Evolutionary conservation across 1,140 invertebrate genomes (phyloP), one percentile per base, ranked within the genome.

Genomic region (Mesaphorura yosii): DNA sequence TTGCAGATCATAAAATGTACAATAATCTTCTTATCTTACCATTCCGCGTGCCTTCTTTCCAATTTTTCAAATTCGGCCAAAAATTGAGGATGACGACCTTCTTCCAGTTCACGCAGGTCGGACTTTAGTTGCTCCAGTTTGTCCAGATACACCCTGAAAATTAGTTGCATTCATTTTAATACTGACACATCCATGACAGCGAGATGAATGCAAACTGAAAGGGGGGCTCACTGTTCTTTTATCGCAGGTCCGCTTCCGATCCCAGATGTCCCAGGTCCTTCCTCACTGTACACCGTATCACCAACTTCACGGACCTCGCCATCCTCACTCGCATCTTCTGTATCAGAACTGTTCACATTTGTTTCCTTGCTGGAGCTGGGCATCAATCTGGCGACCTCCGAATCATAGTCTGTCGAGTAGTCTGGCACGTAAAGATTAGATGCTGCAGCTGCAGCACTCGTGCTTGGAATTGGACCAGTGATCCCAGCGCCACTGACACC

Each of bases 71-170:
- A 68, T 65, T 83, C 78, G 53, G 82, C 79, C 48, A 85, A 75
- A 65, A 87, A 94, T 58, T 96, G 91, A 0, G 85, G 83, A 70
- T 93, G 84, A 14, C 77, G 78, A 1, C 85, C 83, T 64, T 90
- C 86, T 65, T 88, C 80, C 2, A 97, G 68, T 64, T 93, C 88
- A 57, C 88, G 82, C 20, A 96, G 62, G 64, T 91, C 91, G 57
- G 88, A 86, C 69, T 94, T 92, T 7, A 95, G 72, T 67, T 78
- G 83, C 0, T 82, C 80, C 50, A 96, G 70, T 69, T 95, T 94
- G 66, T 95, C 90, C 66, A 90, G 86, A 66, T 92, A 97, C 73
- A 95, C 86, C 69, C 87, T 90, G 64, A 1, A 72, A 72, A 50
- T 64, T 41, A 34, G 27, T 48, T 20, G 46, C n/a, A 34, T 10